Evolutionary conservation across 2,113 vertebrate species (phyloP), one percentile per base, ranked within the genome.

Genomic region (Coracopsis vasa): DNA sequence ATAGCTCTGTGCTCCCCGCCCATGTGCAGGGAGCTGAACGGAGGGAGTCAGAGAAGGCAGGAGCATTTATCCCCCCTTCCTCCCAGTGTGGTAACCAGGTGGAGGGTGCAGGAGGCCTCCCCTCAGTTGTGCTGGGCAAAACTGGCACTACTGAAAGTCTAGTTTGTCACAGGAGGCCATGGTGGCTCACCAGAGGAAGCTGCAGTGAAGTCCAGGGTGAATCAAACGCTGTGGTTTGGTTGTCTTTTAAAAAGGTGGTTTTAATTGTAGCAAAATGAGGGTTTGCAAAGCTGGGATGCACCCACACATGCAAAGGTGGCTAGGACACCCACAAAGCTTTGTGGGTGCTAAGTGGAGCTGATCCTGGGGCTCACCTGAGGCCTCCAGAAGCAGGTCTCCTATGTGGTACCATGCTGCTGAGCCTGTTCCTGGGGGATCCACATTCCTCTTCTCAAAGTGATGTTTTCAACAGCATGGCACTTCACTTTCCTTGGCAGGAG

Each of bases 391-490:
- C 44, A 51, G 37, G 21, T 86, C 51, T 69, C 66, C 31, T 47
- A 9, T 0, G 0, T 50, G 41, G 62, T 51, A 13, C 29, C 4
- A 16, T 2, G 1, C 15, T 6, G 9, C 70, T 74, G 67, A 47
- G 48, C 20, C 70, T 41, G 27, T 19, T 33, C 45, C 21, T 9
- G 2, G 33, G 19, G 39, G 28, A n/a, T 72, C 35, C 3, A 0
- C 2, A 2, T 70, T 86, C 31, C 48, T 18, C 44, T 77, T 66
- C 48, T 58, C 16, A n/a, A 42, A 42, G 54, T 25, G 53, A 28
- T 0, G 1, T 69, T 91, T 71, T 33, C 71, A 51, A 0, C 44
- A 23, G 15, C 0, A 0, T 64, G 31, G 50, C 39, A 51, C 51
- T 53, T 62, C 0, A 5, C 33, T 39, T 31, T 81, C 33, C 69